Evolutionary conservation across 1,140 invertebrate genomes (phyloP), one percentile per base, ranked within the genome.

Genomic region (Leptinotarsa defecta): DNA sequence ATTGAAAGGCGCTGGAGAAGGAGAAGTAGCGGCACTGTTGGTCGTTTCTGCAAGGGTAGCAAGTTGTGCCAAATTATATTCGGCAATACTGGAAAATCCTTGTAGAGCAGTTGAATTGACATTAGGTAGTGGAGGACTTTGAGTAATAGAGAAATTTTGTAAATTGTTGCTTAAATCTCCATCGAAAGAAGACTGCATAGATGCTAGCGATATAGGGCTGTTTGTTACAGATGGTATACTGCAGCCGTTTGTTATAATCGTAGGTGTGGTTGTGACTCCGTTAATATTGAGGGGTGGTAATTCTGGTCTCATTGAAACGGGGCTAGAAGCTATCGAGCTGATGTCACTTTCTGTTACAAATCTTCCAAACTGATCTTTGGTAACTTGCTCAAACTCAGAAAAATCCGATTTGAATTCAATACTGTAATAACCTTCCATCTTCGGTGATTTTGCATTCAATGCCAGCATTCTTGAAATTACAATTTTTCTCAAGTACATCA

Each of bases 381-480:
- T 88, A 48, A 79, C 79, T 62, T 88, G 89, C 88, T 95, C 92
- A 87, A 96, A 96, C 81, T 92, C 91, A 65, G 92, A 89, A 71
- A 91, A 89, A 84, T 96, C 92, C 0, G 94, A 93, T 78, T 94
- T 91, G 83, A 97, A 97, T 81, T 95, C 92, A 76, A 97, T 88
- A 48, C 90, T 91, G 81, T 92, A 93, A 81, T 91, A 90, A 15
- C 93, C 88, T 81, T 95, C 93, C 61, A 91, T 90, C 83, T 94
- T 93, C 22, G 94, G 93, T 8, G 64, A 65, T n/a, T 92, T 93
- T 83, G 92, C 93, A 63, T 95, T 91, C 74, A 97, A 88, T 81
- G 92, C 90, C 20, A 91, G 82, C 80, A 96, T 88, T 82, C 96
- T 94, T 24, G 89, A 88, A 19, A 89, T 88, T 13, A 96, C 93